Conservation (phyloP, 2,797 vertebrate genomes). For the Knipowitschia caucasica region DNA sequence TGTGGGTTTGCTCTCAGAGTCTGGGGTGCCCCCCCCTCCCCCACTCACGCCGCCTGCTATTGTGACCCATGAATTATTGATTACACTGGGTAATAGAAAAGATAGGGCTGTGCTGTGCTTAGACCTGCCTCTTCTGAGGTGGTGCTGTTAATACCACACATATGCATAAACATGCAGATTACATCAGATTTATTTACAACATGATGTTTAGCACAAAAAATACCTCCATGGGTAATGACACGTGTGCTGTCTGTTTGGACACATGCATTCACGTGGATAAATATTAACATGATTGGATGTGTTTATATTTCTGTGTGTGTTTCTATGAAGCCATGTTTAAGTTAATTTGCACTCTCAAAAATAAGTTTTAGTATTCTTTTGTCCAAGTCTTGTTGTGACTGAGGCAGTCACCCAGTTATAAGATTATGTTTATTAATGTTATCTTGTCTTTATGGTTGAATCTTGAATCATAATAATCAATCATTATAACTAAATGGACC, state of each 20-base stretch:
- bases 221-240: neutral
- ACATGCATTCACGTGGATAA: too few species aligned
- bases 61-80: constrained; percentile 81
- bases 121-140: constrained; percentile 62
- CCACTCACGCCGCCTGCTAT: constrained; percentile 63
- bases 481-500: constrained; percentile 77
- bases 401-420: too few species aligned
- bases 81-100: constrained; percentile 78
- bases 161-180: constrained; percentile 57
- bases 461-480: constrained; percentile 27
- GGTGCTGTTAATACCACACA: constrained; percentile 56
- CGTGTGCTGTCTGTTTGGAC: neutral
- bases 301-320: neutral
- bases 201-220: constrained; percentile 1
- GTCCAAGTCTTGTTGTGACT: too few species aligned
- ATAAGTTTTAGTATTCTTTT: neutral
- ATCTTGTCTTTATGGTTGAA: neutral
- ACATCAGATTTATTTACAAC: constrained; percentile 38
- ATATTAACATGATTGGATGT: neutral
- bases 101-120: constrained; percentile 70
- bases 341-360: neutral
- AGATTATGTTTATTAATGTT: neutral
- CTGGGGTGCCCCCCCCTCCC: constrained; percentile 43
- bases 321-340: neutral
- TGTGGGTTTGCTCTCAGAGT: constrained; percentile 53